Percentiles rank a stretch among this genome's conserved stretches.
phyloP scores from a whole-genome alignment of 2,113 vertebrate genomes.

The Anarhynchus alexandrinus region DNA sequence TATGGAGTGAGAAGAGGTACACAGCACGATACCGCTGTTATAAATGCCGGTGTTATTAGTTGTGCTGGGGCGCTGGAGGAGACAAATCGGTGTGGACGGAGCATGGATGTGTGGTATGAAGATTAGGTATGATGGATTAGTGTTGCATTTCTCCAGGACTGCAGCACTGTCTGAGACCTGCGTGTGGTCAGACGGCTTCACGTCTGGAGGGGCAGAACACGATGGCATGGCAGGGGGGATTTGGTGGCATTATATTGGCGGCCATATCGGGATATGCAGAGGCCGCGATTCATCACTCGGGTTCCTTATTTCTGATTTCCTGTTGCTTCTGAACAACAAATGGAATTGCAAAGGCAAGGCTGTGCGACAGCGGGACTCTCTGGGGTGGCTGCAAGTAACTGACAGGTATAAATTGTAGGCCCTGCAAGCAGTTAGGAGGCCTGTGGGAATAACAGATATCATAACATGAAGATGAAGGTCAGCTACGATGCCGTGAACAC shows the following conservation, averaged over 20 bases:
- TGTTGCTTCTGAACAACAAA: background rate
- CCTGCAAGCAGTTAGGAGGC: background rate
- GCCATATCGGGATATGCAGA: background rate
- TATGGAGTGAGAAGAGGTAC: background rate
- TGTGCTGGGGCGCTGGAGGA: background rate
- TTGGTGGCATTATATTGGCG: accelerated
- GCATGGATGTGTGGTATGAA: background rate
- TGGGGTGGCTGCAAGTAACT: background rate
- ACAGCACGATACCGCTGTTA: background rate
- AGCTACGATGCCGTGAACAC: background rate
- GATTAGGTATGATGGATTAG: constrained; percentile 51
- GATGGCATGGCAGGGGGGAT: accelerated
- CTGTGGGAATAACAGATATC: background rate
- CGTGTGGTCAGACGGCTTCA: background rate
- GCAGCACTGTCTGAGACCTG: background rate
- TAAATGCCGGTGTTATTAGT: background rate
- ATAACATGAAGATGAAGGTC: constrained; percentile 33
- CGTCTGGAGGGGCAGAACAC: background rate
- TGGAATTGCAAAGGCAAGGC: background rate
- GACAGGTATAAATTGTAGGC: constrained; percentile 34
- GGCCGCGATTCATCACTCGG: accelerated
- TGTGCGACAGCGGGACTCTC: background rate
- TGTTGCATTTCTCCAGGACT: background rate
- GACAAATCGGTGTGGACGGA: constrained; percentile 1
- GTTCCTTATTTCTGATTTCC: background rate